These are phyloP conservation scores for Cryptops parisi DNA, from an alignment of 2,888 invertebrate genomes.

Conservation along the genomic window DNA sequence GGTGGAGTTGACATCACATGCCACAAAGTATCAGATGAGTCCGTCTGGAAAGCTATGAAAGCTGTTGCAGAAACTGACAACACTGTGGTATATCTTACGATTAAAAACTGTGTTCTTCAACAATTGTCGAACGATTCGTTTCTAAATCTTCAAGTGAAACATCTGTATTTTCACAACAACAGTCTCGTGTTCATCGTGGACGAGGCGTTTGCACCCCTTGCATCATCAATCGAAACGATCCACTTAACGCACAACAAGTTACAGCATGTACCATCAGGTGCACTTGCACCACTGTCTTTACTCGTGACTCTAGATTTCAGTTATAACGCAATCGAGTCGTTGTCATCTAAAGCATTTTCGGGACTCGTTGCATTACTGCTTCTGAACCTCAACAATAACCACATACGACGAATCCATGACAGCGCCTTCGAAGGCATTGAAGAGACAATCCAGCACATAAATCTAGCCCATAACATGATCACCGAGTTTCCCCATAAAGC, in stretches of 20 bases:
- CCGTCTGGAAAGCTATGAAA: slow-evolving; percentile 40
- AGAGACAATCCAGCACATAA: slow-evolving; percentile 71
- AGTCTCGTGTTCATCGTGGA: slow-evolving; percentile 71
- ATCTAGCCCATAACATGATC: slow-evolving; percentile 70
- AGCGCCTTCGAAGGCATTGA: slow-evolving; percentile 76
- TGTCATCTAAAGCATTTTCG: slow-evolving; percentile 68
- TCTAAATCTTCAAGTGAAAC: slow-evolving; percentile 71
- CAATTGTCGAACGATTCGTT: slow-evolving; percentile 62
- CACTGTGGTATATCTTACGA: slow-evolving; percentile 60
- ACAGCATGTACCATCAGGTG: slow-evolving; percentile 54
- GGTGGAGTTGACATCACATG: slow-evolving; percentile 68
- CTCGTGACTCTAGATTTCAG: slow-evolving; percentile 76
- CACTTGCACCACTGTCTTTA: slow-evolving; percentile 63
- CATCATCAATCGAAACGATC: slow-evolving; percentile 58
- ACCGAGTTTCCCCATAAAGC: slow-evolving; percentile 50
- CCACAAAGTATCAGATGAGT: slow-evolving; percentile 66
- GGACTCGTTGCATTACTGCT: slow-evolving; percentile 76
- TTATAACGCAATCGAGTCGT: slow-evolving; percentile 63
- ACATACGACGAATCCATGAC: slow-evolving; percentile 58
- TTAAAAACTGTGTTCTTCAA: slow-evolving; percentile 69
- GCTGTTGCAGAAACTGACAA: not conserved
- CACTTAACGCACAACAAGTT: slow-evolving; percentile 72
- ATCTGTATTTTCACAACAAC: slow-evolving; percentile 70
- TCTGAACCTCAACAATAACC: slow-evolving; percentile 60
- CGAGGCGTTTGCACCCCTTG: slow-evolving; percentile 73